These are phyloP conservation scores for Phanerotoma sp. DNA, from an alignment of 2,888 invertebrate genomes.

Conservation along the genomic window DNA sequence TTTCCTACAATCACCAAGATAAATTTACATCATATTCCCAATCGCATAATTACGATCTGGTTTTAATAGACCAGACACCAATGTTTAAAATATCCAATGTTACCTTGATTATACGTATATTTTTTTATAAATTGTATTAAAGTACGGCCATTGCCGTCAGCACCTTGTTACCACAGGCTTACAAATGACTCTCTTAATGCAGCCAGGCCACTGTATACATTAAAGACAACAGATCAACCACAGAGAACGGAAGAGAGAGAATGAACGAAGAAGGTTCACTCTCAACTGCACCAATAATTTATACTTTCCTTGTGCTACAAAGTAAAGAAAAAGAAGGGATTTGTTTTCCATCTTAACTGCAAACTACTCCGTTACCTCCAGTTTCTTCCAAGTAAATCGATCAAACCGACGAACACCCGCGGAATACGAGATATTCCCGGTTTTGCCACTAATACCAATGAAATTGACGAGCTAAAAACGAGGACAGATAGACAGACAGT, in stretches of 20 bases:
- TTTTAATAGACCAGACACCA: too few species aligned
- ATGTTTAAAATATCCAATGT: too few species aligned
- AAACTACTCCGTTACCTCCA: slow-evolving; percentile 39
- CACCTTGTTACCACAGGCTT: slow-evolving; percentile 32
- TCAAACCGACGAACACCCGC: slow-evolving; percentile 33
- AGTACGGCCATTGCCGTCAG: not conserved
- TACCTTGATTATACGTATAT: too few species aligned
- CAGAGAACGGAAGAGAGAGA: not conserved
- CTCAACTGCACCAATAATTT: slow-evolving; percentile 40
- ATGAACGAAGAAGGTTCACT: not conserved
- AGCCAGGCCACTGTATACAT: slow-evolving; percentile 41
- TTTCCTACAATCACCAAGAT: too few species aligned
- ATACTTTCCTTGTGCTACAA: slow-evolving; percentile 41
- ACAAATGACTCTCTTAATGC: slow-evolving; percentile 51
- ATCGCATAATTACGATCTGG: too few species aligned
- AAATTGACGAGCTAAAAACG: slow-evolving; percentile 3
- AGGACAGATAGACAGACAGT: not conserved
- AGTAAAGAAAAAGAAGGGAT: slow-evolving; percentile 36
- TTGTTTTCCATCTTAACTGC: slow-evolving; percentile 42
- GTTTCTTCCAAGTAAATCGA: slow-evolving; percentile 42
- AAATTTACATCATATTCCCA: too few species aligned
- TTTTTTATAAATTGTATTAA: too few species aligned
- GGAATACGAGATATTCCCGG: slow-evolving; percentile 34
- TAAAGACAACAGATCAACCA: slow-evolving; percentile 38
- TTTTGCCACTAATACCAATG: slow-evolving; percentile 24